Conservation (phyloP, 1,140 invertebrate genomes). For the Drosophila hydei region DNA sequence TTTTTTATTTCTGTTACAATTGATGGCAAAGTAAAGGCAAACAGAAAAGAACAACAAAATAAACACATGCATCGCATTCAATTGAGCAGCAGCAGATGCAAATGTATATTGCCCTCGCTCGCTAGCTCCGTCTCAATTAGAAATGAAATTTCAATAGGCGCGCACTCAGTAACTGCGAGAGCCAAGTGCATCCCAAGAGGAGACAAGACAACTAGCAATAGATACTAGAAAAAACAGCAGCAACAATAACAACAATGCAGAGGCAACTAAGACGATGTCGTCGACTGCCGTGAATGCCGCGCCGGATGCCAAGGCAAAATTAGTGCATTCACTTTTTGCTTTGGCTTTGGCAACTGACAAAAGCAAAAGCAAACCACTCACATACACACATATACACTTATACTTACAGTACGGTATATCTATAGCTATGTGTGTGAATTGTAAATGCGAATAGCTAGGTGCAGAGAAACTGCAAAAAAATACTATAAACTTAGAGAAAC, state of each 20-base stretch:
- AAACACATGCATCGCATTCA: constrained; percentile 36
- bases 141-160: constrained; percentile 64
- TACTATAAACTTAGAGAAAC: constrained; percentile 43
- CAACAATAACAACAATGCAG: constrained; percentile 45
- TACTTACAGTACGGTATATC: neutral
- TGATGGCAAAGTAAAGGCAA: constrained; percentile 41
- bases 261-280: constrained; percentile 36
- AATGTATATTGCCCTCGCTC: constrained; percentile 13
- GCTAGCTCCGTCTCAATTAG: constrained; percentile 56
- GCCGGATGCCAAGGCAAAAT: constrained; percentile 80
- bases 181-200: constrained; percentile 46
- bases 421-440: constrained; percentile 19
- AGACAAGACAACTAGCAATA: constrained; percentile 55
- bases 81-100: constrained; percentile 34
- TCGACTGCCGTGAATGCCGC: constrained; percentile 59
- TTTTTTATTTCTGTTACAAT: constrained; percentile 34
- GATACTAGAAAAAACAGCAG: constrained; percentile 49
- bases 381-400: neutral
- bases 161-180: constrained; percentile 16
- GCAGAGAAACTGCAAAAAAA: constrained; percentile 40
- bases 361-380: constrained; percentile 27
- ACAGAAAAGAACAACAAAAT: constrained; percentile 14
- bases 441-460: constrained; percentile 53
- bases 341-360: constrained; percentile 52
- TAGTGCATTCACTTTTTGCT: constrained; percentile 83